Conservation (phyloP, 2,797 vertebrate genomes). For the Gadopsis bispinosus region DNA sequence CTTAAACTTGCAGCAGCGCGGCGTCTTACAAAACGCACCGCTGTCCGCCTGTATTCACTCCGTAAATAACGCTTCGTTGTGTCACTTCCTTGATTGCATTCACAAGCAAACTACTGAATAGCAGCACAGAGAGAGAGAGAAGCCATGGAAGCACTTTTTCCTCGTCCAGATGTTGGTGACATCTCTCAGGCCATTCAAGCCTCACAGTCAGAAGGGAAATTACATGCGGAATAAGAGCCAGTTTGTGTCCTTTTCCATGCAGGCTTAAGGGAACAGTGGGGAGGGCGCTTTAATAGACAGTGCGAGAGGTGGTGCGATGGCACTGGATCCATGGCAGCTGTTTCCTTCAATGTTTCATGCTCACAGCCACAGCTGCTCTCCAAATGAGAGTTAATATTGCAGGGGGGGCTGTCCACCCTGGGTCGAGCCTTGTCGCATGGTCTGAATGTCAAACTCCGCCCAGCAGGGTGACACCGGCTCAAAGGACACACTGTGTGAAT, state of each 20-base stretch:
- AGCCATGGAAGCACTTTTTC: slow-evolving; percentile 39
- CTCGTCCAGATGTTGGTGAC: slow-evolving; percentile 68
- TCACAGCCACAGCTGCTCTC: slow-evolving; percentile 97
- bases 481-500: slow-evolving; percentile 73
- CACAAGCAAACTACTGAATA: slow-evolving; percentile 33
- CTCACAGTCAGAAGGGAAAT: slow-evolving; percentile 44
- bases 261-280: slow-evolving; percentile 69
- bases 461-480: slow-evolving; percentile 85
- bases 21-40: background rate
- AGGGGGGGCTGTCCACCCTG: slow-evolving; percentile 84
- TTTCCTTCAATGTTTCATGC: slow-evolving; percentile 99
- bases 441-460: slow-evolving; percentile 92
- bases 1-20: background rate
- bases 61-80: slow-evolving; percentile 15
- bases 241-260: slow-evolving; percentile 55
- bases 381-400: slow-evolving; percentile 98
- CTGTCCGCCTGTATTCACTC: background rate
- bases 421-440: slow-evolving; percentile 91
- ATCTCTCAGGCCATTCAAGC: slow-evolving; percentile 47
- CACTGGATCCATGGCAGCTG: slow-evolving; percentile 96
- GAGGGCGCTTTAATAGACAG: slow-evolving; percentile 85
- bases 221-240: slow-evolving; percentile 52
- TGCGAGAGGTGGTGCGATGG: slow-evolving; percentile 88
- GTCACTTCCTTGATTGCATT: slow-evolving; percentile 11
- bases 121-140: slow-evolving; percentile 47